Percentiles rank a stretch among this genome's conserved stretches.
phyloP scores from a whole-genome alignment of 1,140 invertebrate species.

The Atta colombica region DNA sequence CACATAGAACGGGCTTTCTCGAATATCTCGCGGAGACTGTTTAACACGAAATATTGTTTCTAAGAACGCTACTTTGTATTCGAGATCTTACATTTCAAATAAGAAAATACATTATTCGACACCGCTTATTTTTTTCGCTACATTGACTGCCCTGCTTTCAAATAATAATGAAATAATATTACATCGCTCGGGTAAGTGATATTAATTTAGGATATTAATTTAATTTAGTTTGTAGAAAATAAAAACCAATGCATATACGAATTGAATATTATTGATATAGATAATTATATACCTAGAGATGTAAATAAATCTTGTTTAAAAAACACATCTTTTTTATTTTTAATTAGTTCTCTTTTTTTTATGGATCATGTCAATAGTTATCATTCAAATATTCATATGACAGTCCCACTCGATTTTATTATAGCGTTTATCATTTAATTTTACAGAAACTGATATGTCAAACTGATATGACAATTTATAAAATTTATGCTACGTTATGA shows the following conservation, averaged over 20 bases:
- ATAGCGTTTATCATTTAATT: not conserved
- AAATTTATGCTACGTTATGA: not conserved
- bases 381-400: not conserved
- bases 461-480: not conserved
- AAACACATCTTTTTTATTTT: not conserved
- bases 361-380: not conserved
- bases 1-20: constrained; percentile 7
- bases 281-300: not conserved
- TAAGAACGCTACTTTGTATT: constrained; percentile 41
- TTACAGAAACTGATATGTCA: too few species aligned
- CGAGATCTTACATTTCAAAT: not conserved
- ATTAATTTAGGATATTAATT: not conserved
- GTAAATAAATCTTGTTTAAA: not conserved
- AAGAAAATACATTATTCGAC: not conserved
- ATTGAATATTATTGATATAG: not conserved
- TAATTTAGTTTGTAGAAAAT: not conserved
- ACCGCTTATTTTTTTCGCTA: not conserved
- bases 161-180: not conserved
- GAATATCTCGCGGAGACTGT: constrained; percentile 17
- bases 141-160: not conserved
- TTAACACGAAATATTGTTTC: constrained; percentile 52
- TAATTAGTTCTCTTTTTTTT: not conserved
- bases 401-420: too few species aligned
- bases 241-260: not conserved
- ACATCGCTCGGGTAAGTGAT: not conserved